Conservation (phyloP, 1,140 invertebrate species). For the Drosophila kepulauana region DNA sequence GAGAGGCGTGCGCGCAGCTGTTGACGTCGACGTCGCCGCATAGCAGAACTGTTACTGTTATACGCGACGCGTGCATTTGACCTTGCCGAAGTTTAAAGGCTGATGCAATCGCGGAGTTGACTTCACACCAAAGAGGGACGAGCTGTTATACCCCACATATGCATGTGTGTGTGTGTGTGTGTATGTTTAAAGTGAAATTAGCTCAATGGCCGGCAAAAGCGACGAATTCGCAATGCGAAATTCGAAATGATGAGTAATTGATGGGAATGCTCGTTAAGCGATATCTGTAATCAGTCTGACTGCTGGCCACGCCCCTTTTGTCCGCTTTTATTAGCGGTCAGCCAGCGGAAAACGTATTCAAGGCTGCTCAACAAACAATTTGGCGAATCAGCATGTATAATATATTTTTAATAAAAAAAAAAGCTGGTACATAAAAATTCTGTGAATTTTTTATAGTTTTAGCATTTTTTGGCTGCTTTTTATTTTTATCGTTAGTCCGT, state of each 20-base stretch:
- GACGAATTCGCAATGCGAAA: slow-evolving; percentile 1
- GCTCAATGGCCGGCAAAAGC: slow-evolving; percentile 21
- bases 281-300: not conserved
- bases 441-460: slow-evolving; percentile 12
- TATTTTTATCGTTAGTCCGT: slow-evolving; percentile 2
- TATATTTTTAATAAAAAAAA: not conserved
- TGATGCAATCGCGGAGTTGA: slow-evolving; percentile 45
- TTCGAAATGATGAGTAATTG: slow-evolving; percentile 10
- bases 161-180: not conserved
- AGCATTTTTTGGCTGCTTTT: not conserved
- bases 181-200: slow-evolving; percentile 6
- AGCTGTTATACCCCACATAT: not conserved
- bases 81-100: slow-evolving; percentile 55
- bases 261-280: not conserved
- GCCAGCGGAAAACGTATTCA: slow-evolving; percentile 4
- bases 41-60: slow-evolving; percentile 34
- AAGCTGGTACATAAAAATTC: not conserved
- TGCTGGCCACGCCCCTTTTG: slow-evolving; percentile 12
- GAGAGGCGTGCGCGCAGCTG: not conserved
- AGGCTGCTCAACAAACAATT: slow-evolving; percentile 7
- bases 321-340: not conserved
- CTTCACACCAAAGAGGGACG: not conserved
- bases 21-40: not conserved
- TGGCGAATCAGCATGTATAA: slow-evolving; percentile 1
- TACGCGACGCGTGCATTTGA: slow-evolving; percentile 43